Percentiles rank a stretch among this genome's conserved stretches.
Conservation (phyloP, 2,888 invertebrate species). For the Anarsia innoxiella region DNA sequence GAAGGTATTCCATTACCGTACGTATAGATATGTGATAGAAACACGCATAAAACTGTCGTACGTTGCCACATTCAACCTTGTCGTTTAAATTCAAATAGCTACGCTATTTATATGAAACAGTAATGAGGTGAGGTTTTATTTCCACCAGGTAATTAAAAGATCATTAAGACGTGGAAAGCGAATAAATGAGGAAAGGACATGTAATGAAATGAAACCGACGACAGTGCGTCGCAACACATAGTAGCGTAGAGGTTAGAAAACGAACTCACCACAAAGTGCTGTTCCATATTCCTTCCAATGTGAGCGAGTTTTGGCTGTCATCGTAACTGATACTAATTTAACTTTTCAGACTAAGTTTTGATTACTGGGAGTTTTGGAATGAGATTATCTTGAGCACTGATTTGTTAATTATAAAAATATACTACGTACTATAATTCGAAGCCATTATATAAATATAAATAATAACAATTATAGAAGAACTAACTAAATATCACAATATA, state of each 20-base stretch:
- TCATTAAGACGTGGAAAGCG: no score
- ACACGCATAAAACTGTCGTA: no score
- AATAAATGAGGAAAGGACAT: no score
- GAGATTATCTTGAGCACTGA: conserved; percentile 74
- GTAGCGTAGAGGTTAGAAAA: conserved; percentile 57
- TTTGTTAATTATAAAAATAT: conserved; percentile 49
- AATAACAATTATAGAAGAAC: conserved; percentile 58
- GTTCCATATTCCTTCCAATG: conserved; percentile 76
- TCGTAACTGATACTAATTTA: conserved; percentile 43
- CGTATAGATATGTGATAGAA: no score
- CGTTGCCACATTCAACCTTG: no score
- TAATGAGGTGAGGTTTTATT: no score
- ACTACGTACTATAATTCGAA: conserved; percentile 61
- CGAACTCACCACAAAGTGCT: conserved; percentile 70
- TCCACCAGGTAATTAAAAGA: no score
- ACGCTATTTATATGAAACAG: no score
- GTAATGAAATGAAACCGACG: neutral
- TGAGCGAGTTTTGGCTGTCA: conserved; percentile 72
- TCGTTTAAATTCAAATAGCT: no score
- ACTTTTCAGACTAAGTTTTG: conserved; percentile 40
- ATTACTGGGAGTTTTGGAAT: conserved; percentile 66
- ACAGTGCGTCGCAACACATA: conserved; percentile 34
- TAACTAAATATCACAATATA: conserved; percentile 74
- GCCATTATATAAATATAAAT: conserved; percentile 60
- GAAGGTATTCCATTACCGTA: no score